Evolutionary conservation across 2,113 vertebrate species (phyloP), one percentile per base, ranked within the genome.

Genomic region (Bos taurus): DNA sequence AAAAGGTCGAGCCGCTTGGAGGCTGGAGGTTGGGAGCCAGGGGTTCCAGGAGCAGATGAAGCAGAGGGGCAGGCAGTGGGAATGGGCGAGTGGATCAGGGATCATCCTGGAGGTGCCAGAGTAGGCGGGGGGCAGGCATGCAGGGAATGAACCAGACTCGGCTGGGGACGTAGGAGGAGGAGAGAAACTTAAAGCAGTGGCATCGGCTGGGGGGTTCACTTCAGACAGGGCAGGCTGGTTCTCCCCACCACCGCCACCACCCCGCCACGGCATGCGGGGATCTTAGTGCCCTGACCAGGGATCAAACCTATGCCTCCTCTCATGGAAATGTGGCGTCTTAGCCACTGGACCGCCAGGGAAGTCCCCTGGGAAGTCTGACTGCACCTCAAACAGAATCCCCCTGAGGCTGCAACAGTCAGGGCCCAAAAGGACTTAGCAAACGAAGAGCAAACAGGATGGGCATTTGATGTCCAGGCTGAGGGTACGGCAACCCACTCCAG

Each of bases 241-340:
- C 71, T 14, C 71, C 36, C 36, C 5, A 6, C 67, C 19, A 6
- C 21, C 36, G 6, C 67, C 36, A 25, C 11, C 71, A 43, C 71
- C 71, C 36, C 0, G 0, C 71, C 36, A 43, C 0, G 2, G 71
- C 71, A 25, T 1, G 11, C 0, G 2, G 23, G 21, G 11, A 43
- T 43, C 36, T 25, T 74, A 74, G 71, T 74, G 23, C 71, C 10
- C 71, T 25, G 71, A 74, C 36, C 71, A 77, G 11, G 23, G 36
- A 26, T 77, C 71, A 26, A 25, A 43, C 23, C 36, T 77, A 40
- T 40, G 11, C 71, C 71, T 74, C 36, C 36, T 74, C 10, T 74
- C 6, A 2, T 43, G 21, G 71, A 40, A 43, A 11, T 3, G 1
- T 25, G 71, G 71, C 2, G 0, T 74, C 36, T 74, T 23, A 74